Evolutionary conservation across 1,140 invertebrate genomes (phyloP), one percentile per base, ranked within the genome.

Genomic region (Dendroctonus ponderosae): DNA sequence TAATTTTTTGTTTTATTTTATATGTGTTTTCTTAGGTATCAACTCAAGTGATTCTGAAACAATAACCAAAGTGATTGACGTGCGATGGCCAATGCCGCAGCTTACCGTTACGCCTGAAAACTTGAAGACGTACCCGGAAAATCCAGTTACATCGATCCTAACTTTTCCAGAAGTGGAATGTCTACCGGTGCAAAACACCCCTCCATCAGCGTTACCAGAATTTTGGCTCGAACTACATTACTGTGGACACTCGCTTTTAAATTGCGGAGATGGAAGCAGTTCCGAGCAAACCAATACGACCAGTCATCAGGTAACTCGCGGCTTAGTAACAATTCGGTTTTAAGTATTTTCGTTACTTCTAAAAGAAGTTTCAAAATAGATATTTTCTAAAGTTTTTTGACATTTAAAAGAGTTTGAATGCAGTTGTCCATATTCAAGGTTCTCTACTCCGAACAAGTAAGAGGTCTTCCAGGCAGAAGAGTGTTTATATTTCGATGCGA

Each of bases 211-310:
- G 26, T 81, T 89, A 52, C 88, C 87, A 0, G 87, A 89, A 69
- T 87, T 89, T 66, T 88, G 86, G 86, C 72, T 89, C 58, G 86
- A 92, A 74, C 77, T 93, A 7, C 82, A 91, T 59, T 92, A 90
- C 72, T 93, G 91, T 71, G 90, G 91, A 38, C 85, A 77, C 63
- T 78, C 77, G 0, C 59, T 77, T 12, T 60, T 77, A 7, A 75
- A 73, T 43, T 79, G 77, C 67, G 77, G 75, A 63, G 69, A 74
- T 49, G 48, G 39, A 61, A 61, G 26, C 11, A 41, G 48, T 59
- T 59, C 51, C 39, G 65, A 62, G 46, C 64, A 57, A 6, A 70
- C 71, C 37, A 70, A 71, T 62, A 61, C 48, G 8, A 56, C 66
- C 12, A 71, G 58, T 66, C 66, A 66, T 66, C 74, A 75, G 71